Evolutionary conservation across 2,888 invertebrate genomes (phyloP).

Genomic region (Tachina fera): DNA sequence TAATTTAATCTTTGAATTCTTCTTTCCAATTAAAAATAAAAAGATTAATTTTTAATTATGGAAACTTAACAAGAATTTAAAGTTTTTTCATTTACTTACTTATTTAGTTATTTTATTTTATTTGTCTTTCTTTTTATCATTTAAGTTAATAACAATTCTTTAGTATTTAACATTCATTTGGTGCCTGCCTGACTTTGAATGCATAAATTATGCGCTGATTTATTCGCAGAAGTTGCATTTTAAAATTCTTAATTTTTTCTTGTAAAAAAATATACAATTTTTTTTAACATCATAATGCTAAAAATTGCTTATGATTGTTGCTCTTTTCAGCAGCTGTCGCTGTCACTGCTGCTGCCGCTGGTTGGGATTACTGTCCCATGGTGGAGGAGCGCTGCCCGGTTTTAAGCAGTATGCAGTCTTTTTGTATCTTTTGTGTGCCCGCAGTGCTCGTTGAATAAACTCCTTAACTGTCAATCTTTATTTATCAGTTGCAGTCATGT

Average conservation of each 20-base stretch:
- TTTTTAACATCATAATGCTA: slow-evolving; percentile 62
- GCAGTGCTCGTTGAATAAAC: slow-evolving; percentile 49
- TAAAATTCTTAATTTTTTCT: slow-evolving; percentile 23
- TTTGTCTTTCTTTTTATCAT: neutral
- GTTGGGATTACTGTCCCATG: slow-evolving; percentile 51
- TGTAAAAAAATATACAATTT: neutral
- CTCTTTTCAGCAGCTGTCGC: slow-evolving; percentile 17
- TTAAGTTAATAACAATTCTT: slow-evolving; percentile 14
- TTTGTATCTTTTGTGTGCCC: slow-evolving; percentile 40
- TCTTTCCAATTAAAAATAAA: neutral
- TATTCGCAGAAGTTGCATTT: slow-evolving; percentile 60
- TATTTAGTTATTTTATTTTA: too few species aligned
- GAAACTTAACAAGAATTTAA: slow-evolving; percentile 11
- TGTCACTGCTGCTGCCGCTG: slow-evolving; percentile 9
- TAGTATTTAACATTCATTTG: slow-evolving; percentile 48
- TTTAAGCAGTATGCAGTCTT: slow-evolving; percentile 27
- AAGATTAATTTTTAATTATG: neutral
- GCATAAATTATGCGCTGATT: slow-evolving; percentile 65
- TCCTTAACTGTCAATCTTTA: slow-evolving; percentile 69
- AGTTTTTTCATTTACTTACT: neutral
- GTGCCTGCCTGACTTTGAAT: slow-evolving; percentile 49
- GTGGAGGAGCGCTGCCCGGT: slow-evolving; percentile 7
- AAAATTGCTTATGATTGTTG: slow-evolving; percentile 46
- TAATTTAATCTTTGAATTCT: neutral
- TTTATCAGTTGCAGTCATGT: slow-evolving; percentile 63